These are phyloP conservation scores for Myotis yumanensis DNA, from an alignment of 2,113 vertebrate genomes.

Conservation along the genomic window DNA sequence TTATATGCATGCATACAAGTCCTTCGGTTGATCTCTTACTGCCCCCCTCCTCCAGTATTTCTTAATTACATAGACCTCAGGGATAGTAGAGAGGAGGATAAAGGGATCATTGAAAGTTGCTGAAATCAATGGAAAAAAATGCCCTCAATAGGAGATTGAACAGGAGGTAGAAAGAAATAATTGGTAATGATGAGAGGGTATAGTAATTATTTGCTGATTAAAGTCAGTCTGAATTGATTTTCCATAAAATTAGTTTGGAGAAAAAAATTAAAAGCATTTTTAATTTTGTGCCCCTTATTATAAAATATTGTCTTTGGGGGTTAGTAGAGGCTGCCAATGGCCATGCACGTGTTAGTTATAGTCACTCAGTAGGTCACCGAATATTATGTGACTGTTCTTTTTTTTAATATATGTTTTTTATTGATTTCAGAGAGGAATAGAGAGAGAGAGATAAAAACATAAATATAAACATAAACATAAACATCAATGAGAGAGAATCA, in stretches of 20 bases:
- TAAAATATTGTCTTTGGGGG: background rate
- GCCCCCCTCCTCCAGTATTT: background rate
- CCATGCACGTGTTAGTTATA: background rate
- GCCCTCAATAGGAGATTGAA: background rate
- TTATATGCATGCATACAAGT: no score
- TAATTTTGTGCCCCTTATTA: background rate
- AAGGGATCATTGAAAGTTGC: background rate
- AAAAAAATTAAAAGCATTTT: background rate
- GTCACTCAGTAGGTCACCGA: background rate
- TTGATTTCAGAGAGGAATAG: no score
- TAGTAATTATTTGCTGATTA: background rate
- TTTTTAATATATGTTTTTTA: no score
- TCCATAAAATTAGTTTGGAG: background rate
- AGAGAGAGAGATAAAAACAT: no score
- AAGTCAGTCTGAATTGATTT: background rate
- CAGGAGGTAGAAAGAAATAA: background rate
- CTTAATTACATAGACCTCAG: background rate
- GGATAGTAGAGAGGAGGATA: background rate
- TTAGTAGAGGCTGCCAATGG: background rate
- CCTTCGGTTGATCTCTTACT: no score
- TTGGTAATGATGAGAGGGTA: background rate
- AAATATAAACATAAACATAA: no score
- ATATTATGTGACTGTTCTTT: background rate
- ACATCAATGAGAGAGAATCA: no score
- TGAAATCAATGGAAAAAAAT: background rate